Evolutionary conservation across 1,140 invertebrate species (phyloP), one percentile per base, ranked within the genome.

Genomic region (Drosophila simulans): DNA sequence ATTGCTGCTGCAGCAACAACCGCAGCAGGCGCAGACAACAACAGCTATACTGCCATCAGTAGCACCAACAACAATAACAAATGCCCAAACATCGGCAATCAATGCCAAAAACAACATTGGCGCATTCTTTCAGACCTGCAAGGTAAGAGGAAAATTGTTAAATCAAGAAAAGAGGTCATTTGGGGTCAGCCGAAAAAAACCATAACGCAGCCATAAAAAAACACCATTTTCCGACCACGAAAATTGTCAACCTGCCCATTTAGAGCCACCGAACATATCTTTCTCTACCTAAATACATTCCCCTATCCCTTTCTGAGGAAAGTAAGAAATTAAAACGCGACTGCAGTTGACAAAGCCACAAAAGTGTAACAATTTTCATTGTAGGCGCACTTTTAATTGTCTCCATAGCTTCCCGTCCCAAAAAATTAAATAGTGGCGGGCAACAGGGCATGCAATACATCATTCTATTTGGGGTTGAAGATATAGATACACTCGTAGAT

Each of bases 121-220:
- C 58, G 91, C 91, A 35, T 92, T 92, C 54, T 92, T 92, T 63
- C 91, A 92, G 74, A 92, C 91, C 62, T 92, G 91, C 91, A 92
- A 92, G 91, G 91, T 92, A 92, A 89, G 79, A 49, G n/a, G n/a
- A 57, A 56, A 57, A 35, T 1, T 15, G 37, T 40, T 27, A 12
- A 63, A 34, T 51, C 8, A 37, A 54, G 27, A 55, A 68, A 70
- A 45, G 75, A 54, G 74, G 53, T 77, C 73, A 77, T 35, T 43
- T 37, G 66, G 56, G 65, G 40, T 68, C 59, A 59, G 59, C 53
- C 17, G 22, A 11, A 31, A 40, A 45, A 15, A 64, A 48, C 59
- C 63, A 42, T 11, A 56, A 56, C 37, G 22, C 25, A 56, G 22
- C 27, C 48, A 31, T 65, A 65, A 64, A 60, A 59, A 45, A 60